phyloP scores from a whole-genome alignment of 1,140 invertebrate genomes.

The Physella acuta region DNA sequence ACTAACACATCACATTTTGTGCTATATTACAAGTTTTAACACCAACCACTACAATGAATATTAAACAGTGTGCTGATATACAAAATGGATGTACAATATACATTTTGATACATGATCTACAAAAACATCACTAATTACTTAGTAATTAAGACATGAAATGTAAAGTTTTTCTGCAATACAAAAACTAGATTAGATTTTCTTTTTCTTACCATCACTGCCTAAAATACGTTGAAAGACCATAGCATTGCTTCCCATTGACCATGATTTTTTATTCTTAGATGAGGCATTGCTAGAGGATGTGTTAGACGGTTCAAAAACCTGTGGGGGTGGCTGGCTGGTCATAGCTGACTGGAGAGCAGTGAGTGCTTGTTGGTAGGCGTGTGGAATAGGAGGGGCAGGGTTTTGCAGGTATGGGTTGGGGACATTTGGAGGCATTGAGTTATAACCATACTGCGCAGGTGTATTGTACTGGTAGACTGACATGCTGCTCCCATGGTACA shows the following conservation, averaged over 20 bases:
- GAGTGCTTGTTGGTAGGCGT: conserved; percentile 1
- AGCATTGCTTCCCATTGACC: conserved; percentile 8
- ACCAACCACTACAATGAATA: too few relatives aligned
- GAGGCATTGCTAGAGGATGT: neutral
- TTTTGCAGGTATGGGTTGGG: neutral
- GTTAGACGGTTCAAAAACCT: neutral
- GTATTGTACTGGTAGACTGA: neutral
- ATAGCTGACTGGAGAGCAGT: neutral
- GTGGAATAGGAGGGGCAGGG: neutral
- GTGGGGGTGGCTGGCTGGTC: neutral
- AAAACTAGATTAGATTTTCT: too few relatives aligned
- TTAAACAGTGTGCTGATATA: too few relatives aligned
- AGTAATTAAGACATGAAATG: too few relatives aligned
- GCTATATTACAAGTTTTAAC: too few relatives aligned
- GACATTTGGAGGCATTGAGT: neutral
- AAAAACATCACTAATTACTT: too few relatives aligned
- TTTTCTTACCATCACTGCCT: neutral
- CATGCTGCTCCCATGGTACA: neutral
- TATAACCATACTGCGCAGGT: conserved; percentile 3
- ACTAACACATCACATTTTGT: too few relatives aligned
- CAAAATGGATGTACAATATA: too few relatives aligned
- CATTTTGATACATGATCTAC: too few relatives aligned
- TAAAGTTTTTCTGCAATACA: too few relatives aligned
- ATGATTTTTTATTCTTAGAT: conserved; percentile 10
- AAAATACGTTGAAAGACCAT: conserved; percentile 2